Evolutionary conservation across 2,797 vertebrate species (phyloP).

Genomic region (Gymnoscopelus microlampas): DNA sequence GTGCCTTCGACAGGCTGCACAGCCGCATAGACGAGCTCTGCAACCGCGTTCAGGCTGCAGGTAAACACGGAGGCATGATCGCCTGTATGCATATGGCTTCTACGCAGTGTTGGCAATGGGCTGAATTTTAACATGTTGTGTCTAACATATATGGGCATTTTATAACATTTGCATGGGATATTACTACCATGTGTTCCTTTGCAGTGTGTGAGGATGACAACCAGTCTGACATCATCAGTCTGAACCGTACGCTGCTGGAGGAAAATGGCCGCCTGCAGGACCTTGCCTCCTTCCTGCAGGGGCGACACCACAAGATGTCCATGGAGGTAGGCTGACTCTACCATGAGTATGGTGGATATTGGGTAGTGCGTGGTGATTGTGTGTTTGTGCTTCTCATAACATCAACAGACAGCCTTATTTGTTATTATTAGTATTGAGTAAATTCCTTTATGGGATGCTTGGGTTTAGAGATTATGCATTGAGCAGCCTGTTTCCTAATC

Average conservation of each 20-base stretch:
- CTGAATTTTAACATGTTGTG: too few species aligned
- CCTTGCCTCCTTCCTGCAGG: conserved; percentile 88
- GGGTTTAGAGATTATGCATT: too few species aligned
- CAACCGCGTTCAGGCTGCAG: conserved; percentile 79
- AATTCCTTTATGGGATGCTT: too few species aligned
- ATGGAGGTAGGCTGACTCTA: conserved; percentile 82
- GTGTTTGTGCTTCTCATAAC: background rate
- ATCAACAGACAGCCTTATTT: too few species aligned
- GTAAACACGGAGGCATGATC: conserved; percentile 61
- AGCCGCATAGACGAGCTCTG: conserved; percentile 86
- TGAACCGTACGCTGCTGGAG: conserved; percentile 82
- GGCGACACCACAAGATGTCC: conserved; percentile 91
- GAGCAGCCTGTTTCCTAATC: too few species aligned
- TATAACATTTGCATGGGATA: too few species aligned
- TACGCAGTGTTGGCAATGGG: too few species aligned
- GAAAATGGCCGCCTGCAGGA: conserved; percentile 89
- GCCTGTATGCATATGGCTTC: background rate
- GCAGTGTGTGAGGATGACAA: conserved; percentile 80
- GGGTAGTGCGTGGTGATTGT: background rate
- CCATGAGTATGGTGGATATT: background rate
- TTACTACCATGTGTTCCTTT: background rate
- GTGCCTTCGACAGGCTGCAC: conserved; percentile 88
- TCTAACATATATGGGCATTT: too few species aligned
- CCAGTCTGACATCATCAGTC: conserved; percentile 66
- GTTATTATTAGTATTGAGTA: too few species aligned